Evolutionary conservation across 2,888 invertebrate species (phyloP), one percentile per base, ranked within the genome.

Genomic region (Dorcus parallelipipedus): DNA sequence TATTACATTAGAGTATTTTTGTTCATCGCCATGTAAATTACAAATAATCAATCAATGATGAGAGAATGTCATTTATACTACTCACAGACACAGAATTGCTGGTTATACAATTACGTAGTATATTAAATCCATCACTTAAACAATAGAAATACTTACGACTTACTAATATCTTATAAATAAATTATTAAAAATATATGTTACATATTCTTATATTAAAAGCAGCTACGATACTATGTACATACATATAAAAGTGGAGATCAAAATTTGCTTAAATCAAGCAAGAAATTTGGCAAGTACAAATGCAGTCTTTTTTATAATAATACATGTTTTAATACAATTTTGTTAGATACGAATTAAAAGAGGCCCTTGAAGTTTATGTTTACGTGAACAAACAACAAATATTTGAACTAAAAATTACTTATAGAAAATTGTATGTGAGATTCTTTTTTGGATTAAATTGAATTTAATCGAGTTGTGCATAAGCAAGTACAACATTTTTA

Each of bases 381-480:
- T 14, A 14, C 14, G 14, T 14, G 14, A 14, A 51, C 41, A 38
- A 33, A 33, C 7, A 33, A 33, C 26, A 33, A 33, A 33, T 6
- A 6, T 33, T 33, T 33, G 26, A 33, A 33, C 26, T 33, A 33
- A 33, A 33, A 33, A 14, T n/a, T 40, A 41, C 41, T 20, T 20
- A 20, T 20, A 14, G 23, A 3, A 10, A 39, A 17, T 14, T 39
- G 14, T 38, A 33, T 33, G 3, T 6, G 26, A 33, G 7, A 33
- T 33, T 33, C 7, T 33, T 33, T 20, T 20, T 14, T 1, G 14
- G 20, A 20, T 20, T 20, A 20, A 20, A 20, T 20, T 3, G 3
- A 38, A 54, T 39, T 84, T 87, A 92, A 79, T 92, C 91, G 64
- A 89, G 77, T 72, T 89, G 87, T 60, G 88, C 90, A 75, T 88